phyloP scores from a whole-genome alignment of 2,888 invertebrate genomes.

The Tipula helvola region DNA sequence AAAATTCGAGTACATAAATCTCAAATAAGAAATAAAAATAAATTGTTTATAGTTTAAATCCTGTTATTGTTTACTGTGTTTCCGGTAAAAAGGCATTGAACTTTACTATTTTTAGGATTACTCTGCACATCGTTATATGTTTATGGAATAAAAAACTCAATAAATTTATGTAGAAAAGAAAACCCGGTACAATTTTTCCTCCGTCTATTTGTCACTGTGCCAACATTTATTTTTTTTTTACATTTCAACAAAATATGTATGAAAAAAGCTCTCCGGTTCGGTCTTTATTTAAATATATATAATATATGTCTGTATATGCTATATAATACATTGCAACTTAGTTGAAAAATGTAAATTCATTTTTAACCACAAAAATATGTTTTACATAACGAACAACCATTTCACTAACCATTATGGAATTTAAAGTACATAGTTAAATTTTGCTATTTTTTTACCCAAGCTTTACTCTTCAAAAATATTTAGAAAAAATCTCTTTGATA shows the following conservation, averaged over 20 bases:
- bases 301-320: too few species aligned
- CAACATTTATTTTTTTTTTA: not conserved
- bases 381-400: not conserved
- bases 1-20: not conserved
- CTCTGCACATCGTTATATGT: not conserved
- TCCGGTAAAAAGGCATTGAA: not conserved
- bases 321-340: not conserved
- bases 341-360: not conserved
- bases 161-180: not conserved
- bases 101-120: not conserved
- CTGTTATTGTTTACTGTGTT: not conserved
- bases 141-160: not conserved
- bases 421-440: not conserved
- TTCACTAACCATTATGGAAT: not conserved
- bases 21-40: not conserved
- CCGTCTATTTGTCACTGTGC: not conserved
- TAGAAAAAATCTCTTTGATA: not conserved
- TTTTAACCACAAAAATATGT: not conserved
- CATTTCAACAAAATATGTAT: not conserved
- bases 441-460: not conserved
- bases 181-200: not conserved
- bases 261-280: not conserved
- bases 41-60: not conserved
- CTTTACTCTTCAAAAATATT: not conserved
- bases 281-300: not conserved